Percentiles rank a stretch among this genome's conserved stretches.
phyloP scores from a whole-genome alignment of 2,113 vertebrate species.

The Chaetura pelagica region DNA sequence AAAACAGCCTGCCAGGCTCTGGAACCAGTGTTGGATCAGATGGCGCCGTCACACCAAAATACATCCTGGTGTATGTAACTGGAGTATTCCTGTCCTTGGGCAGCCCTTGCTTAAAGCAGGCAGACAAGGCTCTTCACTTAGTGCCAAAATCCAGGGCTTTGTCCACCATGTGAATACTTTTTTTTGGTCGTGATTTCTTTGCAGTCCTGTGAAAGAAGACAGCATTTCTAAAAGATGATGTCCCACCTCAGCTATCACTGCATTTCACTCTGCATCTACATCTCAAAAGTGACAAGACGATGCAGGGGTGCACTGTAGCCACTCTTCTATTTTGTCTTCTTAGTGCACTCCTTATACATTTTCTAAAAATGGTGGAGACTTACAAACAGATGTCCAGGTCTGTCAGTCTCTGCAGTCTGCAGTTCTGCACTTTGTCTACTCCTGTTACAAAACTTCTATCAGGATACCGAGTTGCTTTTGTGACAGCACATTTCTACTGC shows the following conservation, averaged over 20 bases:
- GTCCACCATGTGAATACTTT: neutral
- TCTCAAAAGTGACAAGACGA: neutral
- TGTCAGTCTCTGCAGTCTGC: neutral
- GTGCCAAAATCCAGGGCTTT: neutral
- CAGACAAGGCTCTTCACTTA: neutral
- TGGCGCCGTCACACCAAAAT: neutral
- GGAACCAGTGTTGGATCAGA: neutral
- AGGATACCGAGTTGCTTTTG: neutral
- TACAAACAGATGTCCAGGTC: neutral
- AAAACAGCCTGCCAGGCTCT: neutral
- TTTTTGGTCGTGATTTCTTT: neutral
- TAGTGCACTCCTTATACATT: neutral
- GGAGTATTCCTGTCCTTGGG: conserved; percentile 24
- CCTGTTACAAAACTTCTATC: neutral
- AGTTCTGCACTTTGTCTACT: neutral
- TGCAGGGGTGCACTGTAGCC: neutral
- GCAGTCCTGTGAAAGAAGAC: neutral
- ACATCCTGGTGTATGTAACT: neutral
- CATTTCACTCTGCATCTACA: neutral
- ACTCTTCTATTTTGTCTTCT: neutral
- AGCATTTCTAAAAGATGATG: neutral
- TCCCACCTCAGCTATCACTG: neutral
- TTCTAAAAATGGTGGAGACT: neutral
- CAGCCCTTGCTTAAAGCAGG: conserved; percentile 17
- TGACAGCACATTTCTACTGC: neutral